phyloP scores from a whole-genome alignment of 2,113 vertebrate genomes.

The Proterorhinus semilunaris region DNA sequence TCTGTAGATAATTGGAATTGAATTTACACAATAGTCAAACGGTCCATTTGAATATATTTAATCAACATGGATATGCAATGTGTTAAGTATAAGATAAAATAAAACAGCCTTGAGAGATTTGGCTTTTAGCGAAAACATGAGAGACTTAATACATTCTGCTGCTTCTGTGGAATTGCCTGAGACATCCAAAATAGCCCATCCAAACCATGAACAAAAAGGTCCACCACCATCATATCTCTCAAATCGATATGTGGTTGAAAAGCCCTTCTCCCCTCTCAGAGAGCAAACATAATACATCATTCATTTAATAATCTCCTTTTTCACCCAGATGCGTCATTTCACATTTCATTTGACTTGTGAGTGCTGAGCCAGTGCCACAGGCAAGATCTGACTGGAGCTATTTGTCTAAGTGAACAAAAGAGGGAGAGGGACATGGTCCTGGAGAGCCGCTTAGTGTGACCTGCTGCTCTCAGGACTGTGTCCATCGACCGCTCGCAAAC shows the following conservation, averaged over 20 bases:
- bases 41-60: not conserved
- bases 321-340: conserved; percentile 11
- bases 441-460: conserved; percentile 9
- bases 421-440: conserved; percentile 30
- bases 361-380: conserved; percentile 31
- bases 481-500: not conserved
- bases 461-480: not conserved
- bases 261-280: conserved; percentile 14
- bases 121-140: not conserved
- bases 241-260: conserved; percentile 24
- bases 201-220: conserved; percentile 16
- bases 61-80: conserved; percentile 14
- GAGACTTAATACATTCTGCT: conserved; percentile 5
- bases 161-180: conserved; percentile 17
- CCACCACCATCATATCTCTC: conserved; percentile 1
- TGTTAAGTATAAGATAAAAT: conserved; percentile 7
- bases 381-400: conserved; percentile 41
- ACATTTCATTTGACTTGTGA: conserved; percentile 40
- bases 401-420: conserved; percentile 38
- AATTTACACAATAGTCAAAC: not conserved
- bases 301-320: conserved; percentile 39
- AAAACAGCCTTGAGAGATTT: not conserved
- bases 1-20: not conserved
- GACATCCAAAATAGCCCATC: not conserved
- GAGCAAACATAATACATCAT: conserved; percentile 39